Conservation (phyloP, 35 echinoderm and acorn worm species). For the Ophiothrix spiculata region DNA sequence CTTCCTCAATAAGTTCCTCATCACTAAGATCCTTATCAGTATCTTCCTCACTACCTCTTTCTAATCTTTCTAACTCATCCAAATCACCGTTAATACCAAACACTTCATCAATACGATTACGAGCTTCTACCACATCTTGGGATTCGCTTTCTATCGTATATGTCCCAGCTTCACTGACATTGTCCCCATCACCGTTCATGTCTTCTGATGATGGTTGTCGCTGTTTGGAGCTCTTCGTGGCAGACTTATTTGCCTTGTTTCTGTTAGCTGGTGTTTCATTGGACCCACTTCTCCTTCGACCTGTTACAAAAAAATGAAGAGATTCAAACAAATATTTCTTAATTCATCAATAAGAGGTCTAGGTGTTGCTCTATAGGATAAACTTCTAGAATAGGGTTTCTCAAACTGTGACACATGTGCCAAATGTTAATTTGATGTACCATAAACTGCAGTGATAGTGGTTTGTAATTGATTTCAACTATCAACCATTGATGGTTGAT, state of each 20-base stretch:
- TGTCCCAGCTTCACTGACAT: conserved; percentile 89
- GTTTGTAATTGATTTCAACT: too few relatives aligned
- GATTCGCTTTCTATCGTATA: conserved; percentile 97
- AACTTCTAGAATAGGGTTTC: too few relatives aligned
- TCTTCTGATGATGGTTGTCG: background rate
- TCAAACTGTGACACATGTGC: too few relatives aligned
- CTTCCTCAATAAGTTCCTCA: conserved; percentile 58
- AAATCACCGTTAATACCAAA: conserved; percentile 58
- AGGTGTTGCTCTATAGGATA: too few relatives aligned
- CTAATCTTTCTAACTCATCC: conserved; percentile 19
- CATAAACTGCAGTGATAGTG: too few relatives aligned
- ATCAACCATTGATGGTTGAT: too few relatives aligned
- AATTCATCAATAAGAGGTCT: too few relatives aligned
- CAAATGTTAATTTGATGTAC: too few relatives aligned
- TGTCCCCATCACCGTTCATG: conserved; percentile 42
- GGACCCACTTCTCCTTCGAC: background rate
- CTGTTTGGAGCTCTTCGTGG: background rate
- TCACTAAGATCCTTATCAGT: conserved; percentile 80
- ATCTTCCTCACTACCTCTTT: conserved; percentile 62
- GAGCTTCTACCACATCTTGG: conserved; percentile 65
- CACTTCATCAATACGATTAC: conserved; percentile 76
- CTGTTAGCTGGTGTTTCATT: conserved; percentile 9
- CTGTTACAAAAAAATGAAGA: conserved; percentile 18
- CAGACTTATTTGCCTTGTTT: background rate
- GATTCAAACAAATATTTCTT: too few relatives aligned